Evolutionary conservation across 2,113 vertebrate species (phyloP).

Genomic region (Tympanuchus pallidicinctus): DNA sequence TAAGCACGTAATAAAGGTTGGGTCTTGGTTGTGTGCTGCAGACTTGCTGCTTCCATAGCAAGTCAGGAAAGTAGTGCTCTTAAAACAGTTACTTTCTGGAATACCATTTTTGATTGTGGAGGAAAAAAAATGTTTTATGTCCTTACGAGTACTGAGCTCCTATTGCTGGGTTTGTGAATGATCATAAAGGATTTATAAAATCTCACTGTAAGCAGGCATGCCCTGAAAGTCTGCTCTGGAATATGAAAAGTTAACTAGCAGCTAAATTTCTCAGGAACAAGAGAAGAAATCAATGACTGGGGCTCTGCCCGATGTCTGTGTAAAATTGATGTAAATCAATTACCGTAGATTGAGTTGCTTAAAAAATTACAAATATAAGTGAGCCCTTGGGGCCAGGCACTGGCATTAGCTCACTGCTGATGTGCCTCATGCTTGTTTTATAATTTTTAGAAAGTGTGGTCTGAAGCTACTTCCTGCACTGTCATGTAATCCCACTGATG

Average conservation of each 20-base stretch:
- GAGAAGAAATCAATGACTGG: neutral
- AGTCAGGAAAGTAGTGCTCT: neutral
- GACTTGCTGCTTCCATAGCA: neutral
- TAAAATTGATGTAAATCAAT: neutral
- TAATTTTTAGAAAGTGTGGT: neutral
- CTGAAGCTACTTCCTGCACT: neutral
- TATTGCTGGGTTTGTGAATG: neutral
- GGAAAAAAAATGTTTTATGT: neutral
- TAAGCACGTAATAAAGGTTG: neutral
- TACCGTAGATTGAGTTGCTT: neutral
- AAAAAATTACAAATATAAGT: neutral
- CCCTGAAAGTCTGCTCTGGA: slow-evolving; percentile 7
- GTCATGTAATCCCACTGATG: neutral
- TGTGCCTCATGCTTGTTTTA: neutral
- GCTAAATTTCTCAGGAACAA: neutral
- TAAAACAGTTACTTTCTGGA: neutral
- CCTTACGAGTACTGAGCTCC: neutral
- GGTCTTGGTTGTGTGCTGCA: neutral
- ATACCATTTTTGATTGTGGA: neutral
- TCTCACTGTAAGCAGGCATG: neutral
- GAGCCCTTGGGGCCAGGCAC: neutral
- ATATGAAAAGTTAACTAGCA: slow-evolving; percentile 33
- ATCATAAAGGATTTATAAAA: slow-evolving; percentile 15
- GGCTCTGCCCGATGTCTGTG: neutral
- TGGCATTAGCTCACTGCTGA: neutral